These are phyloP conservation scores for Sarcoramphus papa DNA, from an alignment of 2,797 vertebrate species.

Conservation along the genomic window DNA sequence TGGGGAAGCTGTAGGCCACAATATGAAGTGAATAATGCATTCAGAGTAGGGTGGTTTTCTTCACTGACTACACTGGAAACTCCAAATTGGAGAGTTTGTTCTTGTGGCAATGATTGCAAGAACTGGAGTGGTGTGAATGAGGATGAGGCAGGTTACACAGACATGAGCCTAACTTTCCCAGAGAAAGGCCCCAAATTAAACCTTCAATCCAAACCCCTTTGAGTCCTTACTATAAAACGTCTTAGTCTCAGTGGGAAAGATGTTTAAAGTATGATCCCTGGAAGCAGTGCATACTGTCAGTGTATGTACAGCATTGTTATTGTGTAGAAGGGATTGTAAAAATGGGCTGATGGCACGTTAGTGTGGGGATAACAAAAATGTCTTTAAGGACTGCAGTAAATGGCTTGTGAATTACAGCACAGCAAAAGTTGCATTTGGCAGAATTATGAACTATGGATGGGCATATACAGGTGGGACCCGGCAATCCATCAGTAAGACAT, in stretches of 20 bases:
- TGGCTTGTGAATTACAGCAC: background rate
- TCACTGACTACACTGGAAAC: background rate
- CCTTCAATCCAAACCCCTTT: background rate
- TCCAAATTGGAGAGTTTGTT: background rate
- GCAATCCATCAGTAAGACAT: background rate
- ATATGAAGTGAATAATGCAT: background rate
- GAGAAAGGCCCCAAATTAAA: background rate
- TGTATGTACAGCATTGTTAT: rapidly evolving
- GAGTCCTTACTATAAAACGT: background rate
- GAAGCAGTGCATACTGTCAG: rapidly evolving
- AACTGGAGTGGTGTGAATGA: background rate
- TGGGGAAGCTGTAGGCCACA: background rate
- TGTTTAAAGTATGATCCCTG: background rate
- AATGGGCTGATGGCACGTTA: background rate
- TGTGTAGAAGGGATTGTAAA: background rate
- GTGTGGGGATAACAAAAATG: background rate
- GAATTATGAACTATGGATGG: background rate
- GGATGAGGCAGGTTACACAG: background rate
- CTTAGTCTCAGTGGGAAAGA: background rate
- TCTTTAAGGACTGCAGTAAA: background rate
- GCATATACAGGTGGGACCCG: background rate
- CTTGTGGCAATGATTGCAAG: background rate
- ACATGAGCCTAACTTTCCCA: background rate
- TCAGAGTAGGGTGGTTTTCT: background rate
- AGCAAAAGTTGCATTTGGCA: background rate